A percentile compares a stretch with the other conserved stretches of the same genome.
These are phyloP conservation scores for Scaptodrosophila latifasciaeformis DNA, from an alignment of 2,888 invertebrate genomes.

Conservation along the genomic window DNA sequence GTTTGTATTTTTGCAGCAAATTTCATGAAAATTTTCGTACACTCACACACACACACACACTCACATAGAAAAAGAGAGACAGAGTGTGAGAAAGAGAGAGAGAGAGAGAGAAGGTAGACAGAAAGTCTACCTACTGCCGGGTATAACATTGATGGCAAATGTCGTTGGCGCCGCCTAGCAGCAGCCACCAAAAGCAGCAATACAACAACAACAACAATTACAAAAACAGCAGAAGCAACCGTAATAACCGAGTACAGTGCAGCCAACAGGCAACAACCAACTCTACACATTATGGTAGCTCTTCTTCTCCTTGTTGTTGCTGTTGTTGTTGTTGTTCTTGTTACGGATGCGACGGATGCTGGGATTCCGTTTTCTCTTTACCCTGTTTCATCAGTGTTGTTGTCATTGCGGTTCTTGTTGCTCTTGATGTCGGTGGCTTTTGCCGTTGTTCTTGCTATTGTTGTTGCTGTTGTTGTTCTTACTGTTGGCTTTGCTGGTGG, in stretches of 20 bases:
- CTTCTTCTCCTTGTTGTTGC: slow-evolving; percentile 14
- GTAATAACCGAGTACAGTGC: slow-evolving; percentile 54
- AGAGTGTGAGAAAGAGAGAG: too few species aligned
- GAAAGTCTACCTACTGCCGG: slow-evolving; percentile 57
- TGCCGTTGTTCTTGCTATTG: slow-evolving; percentile 34
- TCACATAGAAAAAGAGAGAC: too few species aligned
- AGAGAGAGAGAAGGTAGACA: slow-evolving; percentile 49
- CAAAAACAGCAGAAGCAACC: slow-evolving; percentile 15
- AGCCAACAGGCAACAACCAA: too few species aligned
- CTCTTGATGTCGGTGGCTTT: slow-evolving; percentile 52
- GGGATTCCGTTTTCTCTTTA: slow-evolving; percentile 53
- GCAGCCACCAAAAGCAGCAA: slow-evolving; percentile 46
- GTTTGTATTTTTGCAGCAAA: slow-evolving; percentile 29
- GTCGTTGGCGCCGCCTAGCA: slow-evolving; percentile 48
- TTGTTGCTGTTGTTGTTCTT: slow-evolving; percentile 13
- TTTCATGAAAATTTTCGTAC: slow-evolving; percentile 56
- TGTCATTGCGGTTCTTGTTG: slow-evolving; percentile 63
- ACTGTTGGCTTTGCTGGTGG: slow-evolving; percentile 35
- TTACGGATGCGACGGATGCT: slow-evolving; percentile 48
- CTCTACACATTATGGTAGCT: slow-evolving; percentile 48
- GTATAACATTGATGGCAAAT: slow-evolving; percentile 41
- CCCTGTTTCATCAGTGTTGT: slow-evolving; percentile 54
- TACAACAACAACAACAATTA: slow-evolving; percentile 35
- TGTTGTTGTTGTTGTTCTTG: slow-evolving; percentile 27
- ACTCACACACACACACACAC: slow-evolving; percentile 33